A percentile compares a stretch with the other conserved stretches of the same genome.
Conservation (phyloP, 2,888 invertebrate genomes). For the Melitaea athalia region DNA sequence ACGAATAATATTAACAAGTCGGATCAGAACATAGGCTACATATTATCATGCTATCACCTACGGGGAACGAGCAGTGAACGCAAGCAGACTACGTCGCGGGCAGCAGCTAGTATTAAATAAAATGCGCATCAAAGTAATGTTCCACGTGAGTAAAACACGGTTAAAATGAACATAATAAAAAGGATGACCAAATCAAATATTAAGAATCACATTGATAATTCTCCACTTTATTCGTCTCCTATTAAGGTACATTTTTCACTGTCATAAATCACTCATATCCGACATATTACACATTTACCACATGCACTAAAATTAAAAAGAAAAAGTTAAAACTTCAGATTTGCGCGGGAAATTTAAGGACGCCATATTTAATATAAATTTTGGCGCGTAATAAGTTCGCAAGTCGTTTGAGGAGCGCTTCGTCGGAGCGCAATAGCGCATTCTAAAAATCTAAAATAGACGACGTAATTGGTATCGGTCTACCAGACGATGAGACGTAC, state of each 20-base stretch:
- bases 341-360: constrained; percentile 38
- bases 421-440: constrained; percentile 47
- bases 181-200: not conserved
- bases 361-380: constrained; percentile 43
- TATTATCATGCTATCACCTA: too few species aligned
- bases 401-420: constrained; percentile 6
- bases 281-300: constrained; percentile 23
- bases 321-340: constrained; percentile 21
- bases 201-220: constrained; percentile 3
- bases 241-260: constrained; percentile 3
- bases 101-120: too few species aligned
- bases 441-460: constrained; percentile 76
- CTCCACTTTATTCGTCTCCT: not conserved
- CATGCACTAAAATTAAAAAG: not conserved
- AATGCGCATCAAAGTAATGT: too few species aligned
- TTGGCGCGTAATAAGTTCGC: constrained; percentile 40
- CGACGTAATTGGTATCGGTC: constrained; percentile 63
- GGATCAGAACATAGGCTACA: too few species aligned
- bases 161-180: not conserved
- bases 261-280: constrained; percentile 21
- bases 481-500: constrained; percentile 65
- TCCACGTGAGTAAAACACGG: not conserved
- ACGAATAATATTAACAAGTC: too few species aligned
- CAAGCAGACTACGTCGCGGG: too few species aligned
- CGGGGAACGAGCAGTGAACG: too few species aligned